Percentiles rank a stretch among this genome's conserved stretches.
Evolutionary conservation across 1,140 invertebrate genomes (phyloP).

Genomic region (Penaeus chinensis): DNA sequence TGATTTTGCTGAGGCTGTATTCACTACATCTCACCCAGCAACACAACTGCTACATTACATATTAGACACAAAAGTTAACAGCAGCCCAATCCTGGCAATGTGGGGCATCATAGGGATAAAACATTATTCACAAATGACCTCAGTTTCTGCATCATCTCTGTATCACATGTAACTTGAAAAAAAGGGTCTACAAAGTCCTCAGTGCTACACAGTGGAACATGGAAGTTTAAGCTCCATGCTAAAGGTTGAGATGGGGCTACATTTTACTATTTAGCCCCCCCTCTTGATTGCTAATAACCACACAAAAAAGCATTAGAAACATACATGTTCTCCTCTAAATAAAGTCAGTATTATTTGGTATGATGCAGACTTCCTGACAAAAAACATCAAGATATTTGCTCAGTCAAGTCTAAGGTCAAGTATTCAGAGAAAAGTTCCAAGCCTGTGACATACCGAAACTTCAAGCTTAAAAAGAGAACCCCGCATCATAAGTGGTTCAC

Average conservation of each 20-base stretch:
- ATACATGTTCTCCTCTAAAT: slow-evolving; percentile 31
- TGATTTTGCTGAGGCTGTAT: slow-evolving; percentile 19
- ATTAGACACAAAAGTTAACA: slow-evolving; percentile 53
- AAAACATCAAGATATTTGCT: slow-evolving; percentile 34
- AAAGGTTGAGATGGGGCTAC: slow-evolving; percentile 31
- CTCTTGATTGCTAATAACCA: slow-evolving; percentile 28
- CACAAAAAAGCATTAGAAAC: slow-evolving; percentile 37
- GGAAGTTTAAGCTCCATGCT: slow-evolving; percentile 31
- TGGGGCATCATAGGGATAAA: slow-evolving; percentile 28
- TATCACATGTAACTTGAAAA: slow-evolving; percentile 22
- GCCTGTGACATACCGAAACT: slow-evolving; percentile 43
- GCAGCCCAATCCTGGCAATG: slow-evolving; percentile 51
- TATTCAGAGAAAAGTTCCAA: slow-evolving; percentile 45
- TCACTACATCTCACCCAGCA: slow-evolving; percentile 29
- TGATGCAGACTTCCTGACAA: slow-evolving; percentile 39
- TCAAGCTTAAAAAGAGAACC: slow-evolving; percentile 37
- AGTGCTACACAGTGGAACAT: slow-evolving; percentile 53
- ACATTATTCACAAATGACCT: slow-evolving; percentile 36
- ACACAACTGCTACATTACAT: slow-evolving; percentile 49
- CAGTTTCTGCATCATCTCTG: slow-evolving; percentile 47
- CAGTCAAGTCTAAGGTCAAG: slow-evolving; percentile 42
- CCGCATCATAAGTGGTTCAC: slow-evolving; percentile 18
- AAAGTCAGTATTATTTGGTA: slow-evolving; percentile 38
- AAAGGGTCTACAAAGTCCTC: slow-evolving; percentile 15
- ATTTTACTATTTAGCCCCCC: slow-evolving; percentile 39